These are phyloP conservation scores for Gallinago jamesoni DNA, from an alignment of 2,113 vertebrate genomes.

Conservation along the genomic window DNA sequence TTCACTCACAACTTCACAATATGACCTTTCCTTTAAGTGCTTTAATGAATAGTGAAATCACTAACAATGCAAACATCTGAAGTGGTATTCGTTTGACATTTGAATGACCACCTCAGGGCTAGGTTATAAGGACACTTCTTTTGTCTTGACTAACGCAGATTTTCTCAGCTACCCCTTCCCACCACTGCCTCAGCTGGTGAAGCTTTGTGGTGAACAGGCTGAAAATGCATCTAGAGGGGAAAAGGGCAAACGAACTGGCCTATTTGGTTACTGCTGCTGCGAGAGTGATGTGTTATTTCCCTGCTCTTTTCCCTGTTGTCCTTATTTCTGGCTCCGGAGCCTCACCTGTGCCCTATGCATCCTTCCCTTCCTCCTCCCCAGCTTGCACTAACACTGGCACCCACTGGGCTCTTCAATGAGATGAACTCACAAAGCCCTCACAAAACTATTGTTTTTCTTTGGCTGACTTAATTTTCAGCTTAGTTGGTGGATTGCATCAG, in stretches of 20 bases:
- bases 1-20: neutral
- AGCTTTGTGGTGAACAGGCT: neutral
- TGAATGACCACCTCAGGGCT: neutral
- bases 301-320: neutral
- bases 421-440: neutral
- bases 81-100: neutral
- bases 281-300: neutral
- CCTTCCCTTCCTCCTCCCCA: neutral
- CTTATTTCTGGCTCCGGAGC: neutral
- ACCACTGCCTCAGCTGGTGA: neutral
- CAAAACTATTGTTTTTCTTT: neutral
- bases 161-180: neutral
- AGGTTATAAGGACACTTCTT: neutral
- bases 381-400: neutral
- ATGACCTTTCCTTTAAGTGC: neutral
- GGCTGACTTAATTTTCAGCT: neutral
- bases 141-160: neutral
- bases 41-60: neutral
- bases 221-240: neutral
- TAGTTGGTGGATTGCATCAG: neutral
- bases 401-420: neutral
- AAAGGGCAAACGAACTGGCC: neutral
- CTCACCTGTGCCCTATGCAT: neutral
- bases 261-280: neutral
- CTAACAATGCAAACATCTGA: neutral